Conservation (phyloP, 2,113 vertebrate species). For the Odobenus rosmarus region DNA sequence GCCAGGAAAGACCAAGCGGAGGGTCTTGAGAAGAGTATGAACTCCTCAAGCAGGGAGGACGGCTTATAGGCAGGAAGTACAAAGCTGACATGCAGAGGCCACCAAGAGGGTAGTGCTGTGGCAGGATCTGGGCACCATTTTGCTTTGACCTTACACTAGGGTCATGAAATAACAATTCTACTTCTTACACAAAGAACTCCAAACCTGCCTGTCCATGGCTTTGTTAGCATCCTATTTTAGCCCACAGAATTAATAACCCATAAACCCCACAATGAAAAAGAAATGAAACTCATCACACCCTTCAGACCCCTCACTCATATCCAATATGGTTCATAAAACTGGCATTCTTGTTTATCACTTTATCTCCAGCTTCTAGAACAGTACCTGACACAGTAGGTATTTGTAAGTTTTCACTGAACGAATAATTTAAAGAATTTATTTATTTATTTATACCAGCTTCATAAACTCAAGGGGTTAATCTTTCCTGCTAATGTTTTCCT, state of each 20-base stretch:
- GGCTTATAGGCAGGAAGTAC: not conserved
- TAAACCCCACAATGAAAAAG: not conserved
- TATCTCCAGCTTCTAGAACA: not conserved
- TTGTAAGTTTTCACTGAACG: not conserved
- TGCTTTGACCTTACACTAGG: not conserved
- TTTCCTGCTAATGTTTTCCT: constrained; percentile 13
- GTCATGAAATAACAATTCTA: not conserved
- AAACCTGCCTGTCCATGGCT: not conserved
- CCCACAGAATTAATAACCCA: constrained; percentile 1
- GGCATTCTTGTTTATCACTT: not conserved
- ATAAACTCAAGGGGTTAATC: not conserved
- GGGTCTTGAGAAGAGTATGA: not conserved
- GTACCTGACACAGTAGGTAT: not conserved
- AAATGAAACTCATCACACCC: not conserved
- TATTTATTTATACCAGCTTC: not conserved
- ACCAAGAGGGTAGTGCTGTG: not conserved
- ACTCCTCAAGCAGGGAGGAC: not conserved
- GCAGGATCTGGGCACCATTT: not conserved
- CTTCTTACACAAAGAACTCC: not conserved
- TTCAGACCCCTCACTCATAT: not conserved
- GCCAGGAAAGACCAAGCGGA: not conserved
- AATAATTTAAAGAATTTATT: not conserved
- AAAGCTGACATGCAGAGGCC: not conserved
- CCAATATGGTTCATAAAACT: not conserved
- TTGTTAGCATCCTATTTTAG: not conserved